phyloP scores from a whole-genome alignment of 2,888 invertebrate genomes.

The Nasonovia ribisnigri region DNA sequence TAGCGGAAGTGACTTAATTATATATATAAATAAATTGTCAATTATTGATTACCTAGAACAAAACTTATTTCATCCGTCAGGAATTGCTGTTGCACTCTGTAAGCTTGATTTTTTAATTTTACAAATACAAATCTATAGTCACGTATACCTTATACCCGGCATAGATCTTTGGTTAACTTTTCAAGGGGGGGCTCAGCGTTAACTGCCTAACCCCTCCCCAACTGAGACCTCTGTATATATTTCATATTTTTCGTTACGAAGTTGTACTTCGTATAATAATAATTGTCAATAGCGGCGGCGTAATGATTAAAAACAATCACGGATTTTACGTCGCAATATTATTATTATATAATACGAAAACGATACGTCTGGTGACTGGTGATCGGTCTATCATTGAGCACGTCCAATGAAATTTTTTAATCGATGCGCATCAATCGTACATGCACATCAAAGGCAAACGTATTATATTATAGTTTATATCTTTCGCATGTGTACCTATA shows the following conservation, averaged over 20 bases:
- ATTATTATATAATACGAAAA: not conserved
- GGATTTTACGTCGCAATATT: not conserved
- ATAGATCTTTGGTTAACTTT: not conserved
- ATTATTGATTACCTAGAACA: too few species aligned
- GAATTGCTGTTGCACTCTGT: too few species aligned
- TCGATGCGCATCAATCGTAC: not conserved
- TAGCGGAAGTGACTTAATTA: too few species aligned
- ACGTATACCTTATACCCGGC: not conserved
- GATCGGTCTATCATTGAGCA: not conserved
- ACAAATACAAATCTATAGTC: not conserved
- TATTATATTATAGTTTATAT: not conserved
- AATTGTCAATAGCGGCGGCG: not conserved
- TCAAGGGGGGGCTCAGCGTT: not conserved
- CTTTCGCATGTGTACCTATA: not conserved
- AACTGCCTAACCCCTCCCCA: not conserved
- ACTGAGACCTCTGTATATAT: not conserved
- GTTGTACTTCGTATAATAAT: not conserved
- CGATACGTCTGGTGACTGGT: not conserved
- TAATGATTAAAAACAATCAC: not conserved
- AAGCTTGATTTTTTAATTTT: not conserved
- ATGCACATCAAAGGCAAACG: not conserved
- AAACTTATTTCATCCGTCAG: too few species aligned
- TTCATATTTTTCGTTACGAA: not conserved
- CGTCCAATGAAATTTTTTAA: slow-evolving; percentile 28
- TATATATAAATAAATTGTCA: too few species aligned